Base-by-base conservation (phyloP, 1,140 invertebrate genomes). In the Ips typographus region DNA sequence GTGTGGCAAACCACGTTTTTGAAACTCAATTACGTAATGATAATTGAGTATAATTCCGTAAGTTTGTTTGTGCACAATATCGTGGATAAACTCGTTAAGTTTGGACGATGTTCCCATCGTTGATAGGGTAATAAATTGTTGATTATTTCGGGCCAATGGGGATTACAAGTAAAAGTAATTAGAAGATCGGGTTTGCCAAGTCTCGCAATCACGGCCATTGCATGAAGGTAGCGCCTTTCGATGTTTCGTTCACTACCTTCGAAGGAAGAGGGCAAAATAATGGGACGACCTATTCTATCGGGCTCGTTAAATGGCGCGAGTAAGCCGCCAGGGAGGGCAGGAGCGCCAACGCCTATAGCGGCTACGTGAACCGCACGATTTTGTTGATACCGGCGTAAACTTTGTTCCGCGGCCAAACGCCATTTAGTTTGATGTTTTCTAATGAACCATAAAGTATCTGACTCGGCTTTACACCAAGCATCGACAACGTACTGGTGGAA, bases 11-110 rank as follows among this genome's bases (percentile, higher is more conserved):
- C n/a, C n/a, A n/a, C n/a, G n/a, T n/a, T n/a, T n/a, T 62, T 69
- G 66, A 39, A 59, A 73, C 42, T 73, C 70, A 7, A 73, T 62
- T 1, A 47, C 8, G 39, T 71, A 73, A n/a, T 61, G 47, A 43
- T 41, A 73, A 22, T n/a, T 40, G 6, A 7, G 2, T 37, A 61
- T 43, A 1, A 6, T 49, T 3, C 71, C 71, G 40, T 56, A 72
- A 40, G 63, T 5, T 38, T 67, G 36, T 38, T 67, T 58, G 8
- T 66, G 41, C 5, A 52, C 8, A 7, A 72, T 62, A 3, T 57
- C 47, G 36, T 67, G 39, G 2, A 72, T 38, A 2, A 72, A 43
- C 37, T 52, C 40, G 7, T 49, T 5, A 2, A 68, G 8, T 65
- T 73, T 73, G 52, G 59, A 56, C 70, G 42, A 55, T 66, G 4